Percentiles rank a stretch among this genome's conserved stretches.
Conservation (phyloP, 1,140 invertebrate genomes). For the Ceratosolen fusciceps region DNA sequence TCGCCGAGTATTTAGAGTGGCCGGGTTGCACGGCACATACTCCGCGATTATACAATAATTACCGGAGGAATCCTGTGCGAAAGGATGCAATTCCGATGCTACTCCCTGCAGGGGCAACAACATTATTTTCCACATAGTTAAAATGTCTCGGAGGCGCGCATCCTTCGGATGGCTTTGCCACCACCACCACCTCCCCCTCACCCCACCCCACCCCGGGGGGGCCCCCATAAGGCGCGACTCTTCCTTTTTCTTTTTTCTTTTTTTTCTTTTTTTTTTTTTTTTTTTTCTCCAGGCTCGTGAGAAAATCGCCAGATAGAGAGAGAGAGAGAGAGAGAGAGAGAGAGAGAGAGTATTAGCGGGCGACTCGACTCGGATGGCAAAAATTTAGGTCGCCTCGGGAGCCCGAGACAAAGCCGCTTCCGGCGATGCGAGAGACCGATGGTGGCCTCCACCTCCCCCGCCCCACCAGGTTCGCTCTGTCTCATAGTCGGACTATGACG, state of each 20-base stretch:
- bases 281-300: neutral
- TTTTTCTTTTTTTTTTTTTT: too few relatives aligned
- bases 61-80: neutral
- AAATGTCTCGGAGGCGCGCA: neutral
- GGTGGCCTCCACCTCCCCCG: neutral
- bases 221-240: neutral
- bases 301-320: neutral
- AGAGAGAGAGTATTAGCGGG: too few relatives aligned
- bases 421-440: neutral
- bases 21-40: too few relatives aligned
- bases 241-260: too few relatives aligned
- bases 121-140: neutral
- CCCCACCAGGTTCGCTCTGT: too few relatives aligned
- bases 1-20: too few relatives aligned
- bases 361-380: neutral
- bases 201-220: too few relatives aligned
- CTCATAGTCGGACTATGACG: too few relatives aligned
- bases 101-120: neutral
- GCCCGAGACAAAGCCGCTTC: neutral
- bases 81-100: neutral
- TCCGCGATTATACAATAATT: neutral
- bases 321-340: too few relatives aligned
- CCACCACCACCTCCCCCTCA: too few relatives aligned
- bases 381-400: conserved; percentile 8
- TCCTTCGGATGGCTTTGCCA: neutral